Evolutionary conservation across 2,888 invertebrate genomes (phyloP).

Genomic region (Lasioglossum zephyrum): DNA sequence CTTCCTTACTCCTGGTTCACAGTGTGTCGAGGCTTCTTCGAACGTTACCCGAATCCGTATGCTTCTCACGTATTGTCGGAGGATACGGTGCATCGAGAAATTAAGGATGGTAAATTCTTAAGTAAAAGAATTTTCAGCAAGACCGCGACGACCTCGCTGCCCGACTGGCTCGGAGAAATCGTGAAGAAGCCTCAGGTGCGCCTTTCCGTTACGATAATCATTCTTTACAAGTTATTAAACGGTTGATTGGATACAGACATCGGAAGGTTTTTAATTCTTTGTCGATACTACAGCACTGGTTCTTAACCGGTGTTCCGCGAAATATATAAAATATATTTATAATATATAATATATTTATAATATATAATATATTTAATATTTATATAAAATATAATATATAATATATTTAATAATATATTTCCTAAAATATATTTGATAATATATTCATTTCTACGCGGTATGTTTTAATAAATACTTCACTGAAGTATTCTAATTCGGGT

Average conservation of each 20-base stretch:
- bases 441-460: too few species aligned
- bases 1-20: constrained; percentile 51
- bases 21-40: constrained; percentile 56
- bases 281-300: too few species aligned
- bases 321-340: too few species aligned
- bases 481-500: background rate
- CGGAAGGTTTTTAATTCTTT: background rate
- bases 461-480: too few species aligned
- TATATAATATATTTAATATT: too few species aligned
- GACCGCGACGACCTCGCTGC: constrained; percentile 34
- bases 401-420: too few species aligned
- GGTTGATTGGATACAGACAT: background rate
- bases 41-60: constrained; percentile 57
- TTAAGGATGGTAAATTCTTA: constrained; percentile 47
- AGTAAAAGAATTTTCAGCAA: constrained; percentile 43
- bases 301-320: too few species aligned
- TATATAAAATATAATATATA: too few species aligned
- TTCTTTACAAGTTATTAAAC: background rate
- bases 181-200: constrained; percentile 46
- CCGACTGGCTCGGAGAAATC: constrained; percentile 17
- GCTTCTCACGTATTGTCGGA: constrained; percentile 61
- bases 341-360: too few species aligned
- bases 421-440: too few species aligned
- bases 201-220: too few species aligned
- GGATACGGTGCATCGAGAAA: constrained; percentile 57